These are phyloP conservation scores for Allolobophora icterica DNA, from an alignment of 2,888 invertebrate genomes.

Conservation along the genomic window DNA sequence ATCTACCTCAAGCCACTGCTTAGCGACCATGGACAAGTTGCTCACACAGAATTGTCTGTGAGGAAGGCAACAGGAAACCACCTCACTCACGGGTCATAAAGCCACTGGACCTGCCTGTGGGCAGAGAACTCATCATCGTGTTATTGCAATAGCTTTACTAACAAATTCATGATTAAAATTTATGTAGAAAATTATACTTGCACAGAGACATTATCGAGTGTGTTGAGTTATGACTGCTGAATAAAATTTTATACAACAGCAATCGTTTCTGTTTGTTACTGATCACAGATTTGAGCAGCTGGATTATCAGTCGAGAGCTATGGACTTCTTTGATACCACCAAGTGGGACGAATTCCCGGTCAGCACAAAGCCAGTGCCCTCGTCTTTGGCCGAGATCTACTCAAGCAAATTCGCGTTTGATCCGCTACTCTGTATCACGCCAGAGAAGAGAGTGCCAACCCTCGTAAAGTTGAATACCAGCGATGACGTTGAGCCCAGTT, in stretches of 20 bases:
- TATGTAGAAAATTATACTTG: no score
- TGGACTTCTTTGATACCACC: background rate
- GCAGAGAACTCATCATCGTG: no score
- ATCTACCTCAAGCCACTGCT: no score
- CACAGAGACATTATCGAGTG: background rate
- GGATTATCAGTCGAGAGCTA: background rate
- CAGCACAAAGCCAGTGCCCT: background rate
- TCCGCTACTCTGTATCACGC: background rate
- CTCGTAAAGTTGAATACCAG: background rate
- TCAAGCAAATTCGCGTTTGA: background rate
- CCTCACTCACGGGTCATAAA: no score
- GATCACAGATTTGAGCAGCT: background rate
- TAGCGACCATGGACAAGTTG: no score
- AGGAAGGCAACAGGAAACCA: no score
- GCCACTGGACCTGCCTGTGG: no score
- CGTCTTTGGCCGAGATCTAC: background rate
- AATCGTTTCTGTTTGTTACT: background rate
- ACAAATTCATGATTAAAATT: no score
- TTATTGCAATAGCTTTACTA: no score
- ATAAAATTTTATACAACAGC: background rate
- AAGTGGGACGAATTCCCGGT: background rate
- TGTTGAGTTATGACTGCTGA: background rate
- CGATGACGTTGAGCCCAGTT: background rate
- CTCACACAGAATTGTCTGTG: no score
- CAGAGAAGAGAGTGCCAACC: conserved; percentile 19